Base-by-base conservation (phyloP, 2,888 invertebrate genomes). In the Dichetophora obliterata region DNA sequence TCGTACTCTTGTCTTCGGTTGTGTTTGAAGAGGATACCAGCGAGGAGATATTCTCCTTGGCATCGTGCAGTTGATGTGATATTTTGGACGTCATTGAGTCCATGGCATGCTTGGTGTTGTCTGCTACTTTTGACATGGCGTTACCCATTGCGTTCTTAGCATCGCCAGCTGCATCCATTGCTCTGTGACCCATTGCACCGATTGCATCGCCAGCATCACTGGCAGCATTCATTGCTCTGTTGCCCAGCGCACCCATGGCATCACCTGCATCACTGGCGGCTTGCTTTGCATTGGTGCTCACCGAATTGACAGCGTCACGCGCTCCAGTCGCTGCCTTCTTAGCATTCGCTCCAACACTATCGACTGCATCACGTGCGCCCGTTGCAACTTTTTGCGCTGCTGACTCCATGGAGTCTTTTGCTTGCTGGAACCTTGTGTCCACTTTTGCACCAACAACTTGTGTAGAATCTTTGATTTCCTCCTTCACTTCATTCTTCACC, bases 21-120 rank as follows among this genome's bases (percentile, higher is more conserved):
- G n/a, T n/a, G n/a, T n/a, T n/a, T n/a, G 43, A 52, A 4, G 22
- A 84, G 34, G 86, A 86, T 31, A 87, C 81, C 76, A 87, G 71
- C 3, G 88, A 82, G 16, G 82, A 83, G 0, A 87, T 80, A 48
- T 86, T 87, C 63, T 84, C 84, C 71, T 85, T 87, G 61, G 86
- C 85, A 43, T 82, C 87, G 50, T 80, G 81, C 31, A 87, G 79
- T 78, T 86, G 87, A 34, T 75, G 82, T 3, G 86, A 82, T 48
- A 86, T 83, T 79, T 85, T 88, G 52, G 82, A 78, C 3, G 79
- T 75, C 0, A 82, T 81, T 6, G 80, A 73, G 5, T 78, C 81
- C n/a, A 80, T 78, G 1, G 80, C 79, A 27, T 80, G 65, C n/a
- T 79, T 80, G 1, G 82, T 81, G 14, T 80, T 80, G 63, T 75